These are phyloP conservation scores for Tachystola acroxantha DNA, from an alignment of 2,888 invertebrate species.

Conservation along the genomic window DNA sequence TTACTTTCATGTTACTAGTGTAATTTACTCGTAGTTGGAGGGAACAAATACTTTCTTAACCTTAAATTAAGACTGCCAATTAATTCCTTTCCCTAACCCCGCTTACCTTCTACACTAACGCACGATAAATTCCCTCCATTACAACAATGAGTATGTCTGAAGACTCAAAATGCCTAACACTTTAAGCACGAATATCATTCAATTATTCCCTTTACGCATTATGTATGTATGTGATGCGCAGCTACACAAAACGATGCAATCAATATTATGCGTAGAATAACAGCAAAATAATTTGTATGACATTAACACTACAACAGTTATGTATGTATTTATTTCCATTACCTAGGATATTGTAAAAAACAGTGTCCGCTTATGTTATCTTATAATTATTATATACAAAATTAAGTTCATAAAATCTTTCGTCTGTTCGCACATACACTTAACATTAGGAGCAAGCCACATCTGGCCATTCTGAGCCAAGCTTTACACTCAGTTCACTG, in stretches of 20 bases:
- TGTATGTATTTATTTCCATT: conserved; percentile 61
- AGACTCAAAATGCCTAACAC: conserved; percentile 10
- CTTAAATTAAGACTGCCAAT: conserved; percentile 39
- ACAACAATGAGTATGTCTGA: conserved; percentile 23
- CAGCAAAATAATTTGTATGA: conserved; percentile 63
- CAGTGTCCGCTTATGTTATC: conserved; percentile 68
- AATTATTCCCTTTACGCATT: conserved; percentile 6
- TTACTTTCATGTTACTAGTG: conserved; percentile 33
- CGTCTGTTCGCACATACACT: conserved; percentile 64
- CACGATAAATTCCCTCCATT: conserved; percentile 45
- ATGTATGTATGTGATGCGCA: conserved; percentile 36
- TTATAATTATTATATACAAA: conserved; percentile 72
- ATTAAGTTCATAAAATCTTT: conserved; percentile 70
- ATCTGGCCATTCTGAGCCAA: conserved; percentile 34
- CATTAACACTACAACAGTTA: conserved; percentile 71
- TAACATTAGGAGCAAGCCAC: conserved; percentile 51
- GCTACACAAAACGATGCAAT: conserved; percentile 26
- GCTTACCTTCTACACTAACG: conserved; percentile 42
- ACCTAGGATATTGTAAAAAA: conserved; percentile 76
- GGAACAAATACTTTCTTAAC: conserved; percentile 40
- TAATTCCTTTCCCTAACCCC: conserved; percentile 36
- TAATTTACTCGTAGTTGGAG: conserved; percentile 41
- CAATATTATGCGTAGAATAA: conserved; percentile 45
- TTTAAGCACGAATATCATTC: conserved; percentile 25
- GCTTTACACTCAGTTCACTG: no score